phyloP scores from a whole-genome alignment of 2,888 invertebrate genomes.

The Plagodis dolabraria region DNA sequence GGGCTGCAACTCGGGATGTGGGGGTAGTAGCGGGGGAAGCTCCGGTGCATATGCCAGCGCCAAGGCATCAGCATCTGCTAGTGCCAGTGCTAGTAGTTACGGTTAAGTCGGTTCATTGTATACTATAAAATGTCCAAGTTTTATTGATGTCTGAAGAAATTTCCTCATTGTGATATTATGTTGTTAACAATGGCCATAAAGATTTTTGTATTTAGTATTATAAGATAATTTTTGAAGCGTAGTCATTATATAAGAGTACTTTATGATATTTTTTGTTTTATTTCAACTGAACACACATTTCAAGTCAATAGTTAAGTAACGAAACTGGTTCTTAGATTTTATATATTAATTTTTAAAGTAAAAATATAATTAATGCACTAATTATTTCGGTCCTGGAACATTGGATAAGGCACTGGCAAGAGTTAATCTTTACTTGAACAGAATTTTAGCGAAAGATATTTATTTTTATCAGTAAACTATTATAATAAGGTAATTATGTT shows the following conservation, averaged over 20 bases:
- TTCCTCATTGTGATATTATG: slow-evolving; percentile 24
- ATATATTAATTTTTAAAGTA: too few species aligned
- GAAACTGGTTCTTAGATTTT: too few species aligned
- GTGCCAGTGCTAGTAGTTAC: slow-evolving; percentile 61
- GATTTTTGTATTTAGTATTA: slow-evolving; percentile 12
- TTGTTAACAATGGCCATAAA: slow-evolving; percentile 27
- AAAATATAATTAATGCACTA: too few species aligned
- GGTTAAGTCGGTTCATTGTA: slow-evolving; percentile 40
- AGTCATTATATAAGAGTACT: slow-evolving; percentile 32
- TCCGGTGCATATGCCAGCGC: slow-evolving; percentile 56
- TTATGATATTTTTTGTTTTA: slow-evolving; percentile 13
- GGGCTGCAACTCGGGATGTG: slow-evolving; percentile 36
- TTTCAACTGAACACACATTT: neutral
- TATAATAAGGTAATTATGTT: too few species aligned
- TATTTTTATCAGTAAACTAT: too few species aligned
- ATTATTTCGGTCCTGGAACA: too few species aligned
- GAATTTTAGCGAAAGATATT: too few species aligned
- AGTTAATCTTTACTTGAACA: too few species aligned
- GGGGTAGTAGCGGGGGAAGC: slow-evolving; percentile 42
- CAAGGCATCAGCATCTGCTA: slow-evolving; percentile 62
- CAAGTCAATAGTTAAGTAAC: too few species aligned
- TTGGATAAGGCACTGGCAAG: too few species aligned
- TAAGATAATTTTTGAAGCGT: slow-evolving; percentile 7
- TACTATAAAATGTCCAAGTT: neutral
- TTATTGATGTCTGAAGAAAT: neutral